Percentiles rank a stretch among this genome's conserved stretches.
Evolutionary conservation across 2,113 vertebrate species (phyloP).

Genomic region (Caranx ignobilis): DNA sequence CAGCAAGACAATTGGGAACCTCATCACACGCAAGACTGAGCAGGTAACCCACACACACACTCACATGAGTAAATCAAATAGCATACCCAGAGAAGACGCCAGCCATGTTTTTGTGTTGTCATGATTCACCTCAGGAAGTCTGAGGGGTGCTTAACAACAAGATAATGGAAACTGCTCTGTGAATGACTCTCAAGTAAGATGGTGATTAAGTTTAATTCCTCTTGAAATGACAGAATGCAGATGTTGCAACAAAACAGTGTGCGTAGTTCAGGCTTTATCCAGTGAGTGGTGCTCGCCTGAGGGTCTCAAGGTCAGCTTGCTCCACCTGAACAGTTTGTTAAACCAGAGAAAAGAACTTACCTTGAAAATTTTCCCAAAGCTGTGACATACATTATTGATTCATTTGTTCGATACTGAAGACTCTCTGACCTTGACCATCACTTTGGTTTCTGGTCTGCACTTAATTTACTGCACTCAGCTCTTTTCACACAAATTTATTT

Average conservation of each 20-base stretch:
- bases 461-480: neutral
- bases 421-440: neutral
- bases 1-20: constrained; percentile 96
- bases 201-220: constrained; percentile 21
- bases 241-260: neutral
- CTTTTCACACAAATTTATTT: neutral
- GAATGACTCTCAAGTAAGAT: constrained; percentile 4
- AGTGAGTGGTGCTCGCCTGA: neutral
- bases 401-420: neutral
- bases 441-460: neutral
- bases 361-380: neutral
- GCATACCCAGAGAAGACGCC: neutral
- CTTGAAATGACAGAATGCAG: constrained; percentile 13
- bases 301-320: neutral
- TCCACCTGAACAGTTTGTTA: neutral
- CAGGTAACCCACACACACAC: constrained; percentile 84
- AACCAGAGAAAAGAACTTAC: neutral
- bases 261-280: neutral
- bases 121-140: constrained; percentile 16
- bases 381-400: neutral
- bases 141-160: constrained; percentile 2
- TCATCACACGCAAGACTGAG: constrained; percentile 95
- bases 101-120: constrained; percentile 19
- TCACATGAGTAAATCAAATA: constrained; percentile 23
- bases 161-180: constrained; percentile 17